phyloP scores from a whole-genome alignment of 2,888 invertebrate species.

The Meloe dianella region DNA sequence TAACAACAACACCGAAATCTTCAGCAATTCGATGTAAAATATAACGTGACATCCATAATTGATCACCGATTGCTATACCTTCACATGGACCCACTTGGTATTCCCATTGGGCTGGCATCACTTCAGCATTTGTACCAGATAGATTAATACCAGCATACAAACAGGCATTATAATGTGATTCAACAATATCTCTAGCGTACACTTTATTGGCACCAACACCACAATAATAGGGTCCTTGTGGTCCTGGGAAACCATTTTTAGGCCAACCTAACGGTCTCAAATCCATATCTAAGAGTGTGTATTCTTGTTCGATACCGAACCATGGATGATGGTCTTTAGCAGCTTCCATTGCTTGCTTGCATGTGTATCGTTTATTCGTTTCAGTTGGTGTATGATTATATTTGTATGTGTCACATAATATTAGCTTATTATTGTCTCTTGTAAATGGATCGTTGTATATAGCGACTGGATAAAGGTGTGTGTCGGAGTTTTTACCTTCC shows the following conservation, averaged over 20 bases:
- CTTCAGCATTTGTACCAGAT: slow-evolving; percentile 95
- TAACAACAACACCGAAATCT: slow-evolving; percentile 84
- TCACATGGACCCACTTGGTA: slow-evolving; percentile 91
- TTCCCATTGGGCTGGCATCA: slow-evolving; percentile 97
- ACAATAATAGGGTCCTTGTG: slow-evolving; percentile 98
- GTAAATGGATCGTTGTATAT: slow-evolving; percentile 94
- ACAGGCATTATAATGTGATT: slow-evolving; percentile 94
- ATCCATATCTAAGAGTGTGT: slow-evolving; percentile 86
- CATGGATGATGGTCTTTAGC: slow-evolving; percentile 78
- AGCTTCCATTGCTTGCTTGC: slow-evolving; percentile 76
- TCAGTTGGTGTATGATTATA: slow-evolving; percentile 84
- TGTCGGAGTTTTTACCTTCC: slow-evolving; percentile 87
- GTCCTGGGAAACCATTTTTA: slow-evolving; percentile 89
- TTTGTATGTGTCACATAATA: slow-evolving; percentile 89
- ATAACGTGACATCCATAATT: slow-evolving; percentile 88
- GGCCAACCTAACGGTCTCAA: slow-evolving; percentile 92
- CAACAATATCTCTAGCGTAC: slow-evolving; percentile 94
- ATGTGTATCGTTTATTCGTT: slow-evolving; percentile 76
- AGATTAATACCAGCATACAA: slow-evolving; percentile 93
- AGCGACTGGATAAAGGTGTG: slow-evolving; percentile 88
- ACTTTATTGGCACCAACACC: slow-evolving; percentile 96
- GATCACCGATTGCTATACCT: slow-evolving; percentile 83
- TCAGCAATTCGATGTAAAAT: slow-evolving; percentile 90
- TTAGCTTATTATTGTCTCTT: slow-evolving; percentile 85
- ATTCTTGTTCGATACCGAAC: slow-evolving; percentile 95